Evolutionary conservation across 2,113 vertebrate genomes (phyloP).

Genomic region (Neopipo cinnamomea): DNA sequence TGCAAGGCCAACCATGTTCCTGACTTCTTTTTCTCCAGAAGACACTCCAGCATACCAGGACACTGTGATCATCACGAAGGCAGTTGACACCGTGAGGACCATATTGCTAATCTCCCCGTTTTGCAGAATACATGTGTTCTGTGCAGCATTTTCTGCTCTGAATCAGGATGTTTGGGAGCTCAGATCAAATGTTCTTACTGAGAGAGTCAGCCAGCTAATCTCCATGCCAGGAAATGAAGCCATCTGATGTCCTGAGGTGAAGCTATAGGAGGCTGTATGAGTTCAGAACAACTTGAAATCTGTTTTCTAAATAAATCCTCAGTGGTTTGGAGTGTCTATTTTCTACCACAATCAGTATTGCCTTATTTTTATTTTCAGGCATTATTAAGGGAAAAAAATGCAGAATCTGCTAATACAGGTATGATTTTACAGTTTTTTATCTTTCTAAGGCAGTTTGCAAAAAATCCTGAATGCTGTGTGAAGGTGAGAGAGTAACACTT

Average conservation of each 20-base stretch:
- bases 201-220: constrained; percentile 54
- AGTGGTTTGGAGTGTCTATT: not conserved
- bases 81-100: constrained; percentile 4
- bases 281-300: constrained; percentile 39
- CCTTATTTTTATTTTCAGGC: not conserved
- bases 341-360: not conserved
- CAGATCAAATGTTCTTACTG: constrained; percentile 56
- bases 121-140: constrained; percentile 41
- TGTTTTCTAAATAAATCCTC: constrained; percentile 53
- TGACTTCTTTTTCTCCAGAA: not conserved
- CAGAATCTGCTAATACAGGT: not conserved
- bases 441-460: not conserved
- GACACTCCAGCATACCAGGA: not conserved
- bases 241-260: constrained; percentile 62
- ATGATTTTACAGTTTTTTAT: not conserved
- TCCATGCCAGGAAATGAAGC: constrained; percentile 63
- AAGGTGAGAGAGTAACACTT: not conserved
- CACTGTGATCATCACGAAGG: not conserved
- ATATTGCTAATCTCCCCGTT: constrained; percentile 41
- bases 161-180: constrained; percentile 64
- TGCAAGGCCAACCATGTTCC: not conserved
- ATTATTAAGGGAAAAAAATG: not conserved
- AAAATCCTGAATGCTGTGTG: not conserved
- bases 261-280: constrained; percentile 41
- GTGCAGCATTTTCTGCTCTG: constrained; percentile 43